Conservation (phyloP, 2,888 invertebrate species). For the Zaprionus lineosus region DNA sequence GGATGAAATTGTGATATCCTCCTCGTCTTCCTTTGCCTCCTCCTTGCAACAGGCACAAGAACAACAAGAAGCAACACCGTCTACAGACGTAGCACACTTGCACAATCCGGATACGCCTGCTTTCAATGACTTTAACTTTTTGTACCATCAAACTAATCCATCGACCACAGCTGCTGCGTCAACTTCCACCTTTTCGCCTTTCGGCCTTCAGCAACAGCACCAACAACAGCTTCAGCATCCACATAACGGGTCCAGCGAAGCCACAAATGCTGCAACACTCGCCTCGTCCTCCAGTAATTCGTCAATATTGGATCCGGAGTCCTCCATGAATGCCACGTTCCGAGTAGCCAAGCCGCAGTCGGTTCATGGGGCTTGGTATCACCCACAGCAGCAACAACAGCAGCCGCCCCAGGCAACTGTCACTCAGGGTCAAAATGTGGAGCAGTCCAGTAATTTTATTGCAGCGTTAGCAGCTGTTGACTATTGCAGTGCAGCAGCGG, state of each 20-base stretch:
- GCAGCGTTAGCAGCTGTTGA: conserved; percentile 74
- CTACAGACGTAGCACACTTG: conserved; percentile 13
- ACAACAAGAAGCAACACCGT: conserved; percentile 11
- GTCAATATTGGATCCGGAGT: conserved; percentile 59
- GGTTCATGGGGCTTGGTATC: conserved; percentile 55
- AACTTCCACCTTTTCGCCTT: conserved; percentile 42
- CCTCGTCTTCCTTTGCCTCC: conserved; percentile 74
- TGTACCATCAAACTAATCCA: conserved; percentile 58
- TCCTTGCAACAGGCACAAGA: conserved; percentile 35
- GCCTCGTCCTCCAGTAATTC: conserved; percentile 79
- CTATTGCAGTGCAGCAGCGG: conserved; percentile 72
- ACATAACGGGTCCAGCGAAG: conserved; percentile 64
- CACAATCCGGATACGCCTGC: conserved; percentile 37
- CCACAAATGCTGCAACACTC: conserved; percentile 75
- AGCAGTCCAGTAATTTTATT: conserved; percentile 74
- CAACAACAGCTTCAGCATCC: conserved; percentile 42
- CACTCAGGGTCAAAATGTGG: conserved; percentile 42
- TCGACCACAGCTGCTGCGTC: conserved; percentile 29
- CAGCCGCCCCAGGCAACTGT: conserved; percentile 23
- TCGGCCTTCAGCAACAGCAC: conserved; percentile 42
- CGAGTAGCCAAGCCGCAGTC: conserved; percentile 54
- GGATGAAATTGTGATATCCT: conserved; percentile 76
- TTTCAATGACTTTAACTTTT: conserved; percentile 63
- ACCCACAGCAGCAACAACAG: conserved; percentile 28
- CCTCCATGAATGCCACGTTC: conserved; percentile 65